Evolutionary conservation across 2,888 invertebrate species (phyloP).

Genomic region (Monopis laevigella): DNA sequence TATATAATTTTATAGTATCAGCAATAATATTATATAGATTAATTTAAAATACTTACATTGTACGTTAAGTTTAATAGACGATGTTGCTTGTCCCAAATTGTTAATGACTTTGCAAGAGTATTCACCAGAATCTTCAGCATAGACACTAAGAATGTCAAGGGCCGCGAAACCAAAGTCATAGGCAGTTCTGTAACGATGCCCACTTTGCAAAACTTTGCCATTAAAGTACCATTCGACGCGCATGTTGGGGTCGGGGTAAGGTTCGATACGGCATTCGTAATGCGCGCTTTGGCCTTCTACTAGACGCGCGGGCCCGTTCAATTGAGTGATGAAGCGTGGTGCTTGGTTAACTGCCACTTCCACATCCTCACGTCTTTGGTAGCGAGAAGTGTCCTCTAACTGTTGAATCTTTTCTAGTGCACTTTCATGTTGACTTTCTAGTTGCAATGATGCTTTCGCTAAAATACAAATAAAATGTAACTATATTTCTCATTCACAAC

Average conservation of each 20-base stretch:
- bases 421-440: conserved; percentile 90
- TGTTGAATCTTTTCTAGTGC: conserved; percentile 87
- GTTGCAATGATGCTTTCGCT: conserved; percentile 88
- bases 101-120: conserved; percentile 90
- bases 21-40: not conserved
- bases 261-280: conserved; percentile 92
- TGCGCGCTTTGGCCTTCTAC: conserved; percentile 91
- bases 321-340: conserved; percentile 85
- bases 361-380: conserved; percentile 83
- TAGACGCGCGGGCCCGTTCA: conserved; percentile 86
- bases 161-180: conserved; percentile 98
- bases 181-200: conserved; percentile 92
- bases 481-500: too few species aligned
- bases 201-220: conserved; percentile 86
- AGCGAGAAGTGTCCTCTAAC: conserved; percentile 82
- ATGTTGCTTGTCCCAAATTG: conserved; percentile 83
- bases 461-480: conserved; percentile 20
- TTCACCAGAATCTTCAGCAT: conserved; percentile 93
- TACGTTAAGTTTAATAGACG: conserved; percentile 82
- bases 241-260: conserved; percentile 88
- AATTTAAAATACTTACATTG: conserved; percentile 71
- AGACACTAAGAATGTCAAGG: conserved; percentile 92
- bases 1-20: not conserved
- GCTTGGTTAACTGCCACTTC: conserved; percentile 83
- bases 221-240: conserved; percentile 96